Base-by-base conservation (phyloP, 1,140 invertebrate species). In the Lordiphosa stackelbergi region DNA sequence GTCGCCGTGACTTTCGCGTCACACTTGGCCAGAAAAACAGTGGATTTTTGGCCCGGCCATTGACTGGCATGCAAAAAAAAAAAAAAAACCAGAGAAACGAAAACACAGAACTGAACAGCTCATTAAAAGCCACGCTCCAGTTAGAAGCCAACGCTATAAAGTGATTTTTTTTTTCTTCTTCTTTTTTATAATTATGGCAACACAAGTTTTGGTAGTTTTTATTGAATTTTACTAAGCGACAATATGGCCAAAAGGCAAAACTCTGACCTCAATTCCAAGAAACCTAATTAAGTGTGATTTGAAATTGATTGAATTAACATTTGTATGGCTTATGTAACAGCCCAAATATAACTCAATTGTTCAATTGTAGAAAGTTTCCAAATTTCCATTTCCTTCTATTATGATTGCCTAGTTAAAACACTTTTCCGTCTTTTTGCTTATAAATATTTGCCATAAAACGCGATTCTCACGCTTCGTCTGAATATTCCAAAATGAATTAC, bases 1-100 rank as follows among this genome's bases (percentile, higher is more conserved):
- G 69, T 69, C 69, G 64, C 69, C 57, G 43, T 46, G 70, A 78
- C 74, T 81, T 81, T 78, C 74, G 75, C 74, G 75, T 78, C 74
- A 78, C 75, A 81, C 54, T 74, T 78, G 74, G 70, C 66, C 48
- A 70, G 36, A 47, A 66, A 47, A 46, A 60, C 47, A 61, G 60
- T 47, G 40, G 22, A 35, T 38, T 71, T 62, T 56, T 38, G 40
- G 54, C 40, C 43, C 63, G 70, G 43, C 61, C 45, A 41, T 54
- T 52, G 62, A 41, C 47, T 62, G 49, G 56, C 64, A 68, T 51
- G 45, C 11, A 46, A 42, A 47, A 37, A 65, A 49, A 57, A 48
- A 38, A 73, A 66, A 45, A 49, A 43, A 36, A 24, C 19, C 41
- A 8, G 4, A 45, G 16, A 35, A 53, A 45, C 12, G 4, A 40